Evolutionary conservation across 2,888 invertebrate genomes (phyloP), one percentile per base, ranked within the genome.

Genomic region (Spisula solida): DNA sequence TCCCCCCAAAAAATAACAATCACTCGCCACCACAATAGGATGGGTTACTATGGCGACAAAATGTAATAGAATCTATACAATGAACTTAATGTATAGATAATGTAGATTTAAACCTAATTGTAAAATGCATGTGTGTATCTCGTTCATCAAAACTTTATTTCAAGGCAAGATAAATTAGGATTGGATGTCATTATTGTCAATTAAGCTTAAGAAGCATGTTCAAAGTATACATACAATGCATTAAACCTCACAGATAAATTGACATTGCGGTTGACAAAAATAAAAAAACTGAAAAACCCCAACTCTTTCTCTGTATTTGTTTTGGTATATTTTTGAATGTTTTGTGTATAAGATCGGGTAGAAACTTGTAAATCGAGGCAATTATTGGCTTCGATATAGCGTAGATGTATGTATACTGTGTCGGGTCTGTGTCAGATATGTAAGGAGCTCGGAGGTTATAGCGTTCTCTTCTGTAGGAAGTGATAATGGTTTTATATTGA

Each of bases 401-500:
- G 75, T 75, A 31, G 34, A 60, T 41, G 16, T 18, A 75, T 5
- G 70, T 25, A 56, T 56, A 56, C n/a, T 56, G n/a, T 20, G n/a
- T 41, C 8, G 20, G 56, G 60, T n/a, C 25, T 66, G 60, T 6
- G 12, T 66, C 25, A 6, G 60, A 66, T 66, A 66, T 66, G n/a
- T 25, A 25, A 41, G 41, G 41, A 41, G 8, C n/a, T n/a, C 60
- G 10, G 60, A 25, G 60, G n/a, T 25, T 66, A 66, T 25, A 25
- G 60, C n/a, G 10, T 66, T 6, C 60, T 66, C n/a, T 66, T 66
- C 8, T 5, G 41, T 41, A 41, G 4, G 12, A 10, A 25, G 60
- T 66, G 60, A 66, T 66, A 66, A 25, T 66, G 60, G 60, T 66
- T 66, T 66, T n/a, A 66, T 66, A 66, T 66, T n/a, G 60, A 66